Conservation (phyloP, 2,113 vertebrate genomes). For the Pseudorhombus dupliciocellatus region DNA sequence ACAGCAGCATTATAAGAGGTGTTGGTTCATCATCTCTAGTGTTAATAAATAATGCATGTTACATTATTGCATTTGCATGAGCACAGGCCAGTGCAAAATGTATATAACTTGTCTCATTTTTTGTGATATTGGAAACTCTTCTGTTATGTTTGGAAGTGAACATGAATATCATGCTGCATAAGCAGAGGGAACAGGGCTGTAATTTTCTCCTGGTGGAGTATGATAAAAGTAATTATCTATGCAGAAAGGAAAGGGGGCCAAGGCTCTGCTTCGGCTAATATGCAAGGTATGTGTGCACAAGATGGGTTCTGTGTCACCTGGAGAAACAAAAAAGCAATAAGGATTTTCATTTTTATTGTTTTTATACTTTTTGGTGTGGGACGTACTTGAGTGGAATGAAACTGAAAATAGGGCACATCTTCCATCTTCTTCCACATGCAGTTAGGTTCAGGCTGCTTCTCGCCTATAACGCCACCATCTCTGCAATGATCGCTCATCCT, state of each 20-base stretch:
- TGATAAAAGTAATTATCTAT: slow-evolving; percentile 28
- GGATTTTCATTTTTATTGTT: slow-evolving; percentile 22
- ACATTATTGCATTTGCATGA: slow-evolving; percentile 7
- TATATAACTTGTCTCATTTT: slow-evolving; percentile 4
- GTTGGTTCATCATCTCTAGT: slow-evolving; percentile 21
- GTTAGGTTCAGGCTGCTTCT: slow-evolving; percentile 59
- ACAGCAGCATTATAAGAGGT: neutral
- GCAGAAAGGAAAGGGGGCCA: neutral
- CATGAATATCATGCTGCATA: slow-evolving; percentile 16
- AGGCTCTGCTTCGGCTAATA: slow-evolving; percentile 11
- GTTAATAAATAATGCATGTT: slow-evolving; percentile 17
- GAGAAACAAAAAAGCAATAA: slow-evolving; percentile 34
- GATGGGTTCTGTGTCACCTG: slow-evolving; percentile 31
- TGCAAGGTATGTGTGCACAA: slow-evolving; percentile 11
- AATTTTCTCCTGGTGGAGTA: slow-evolving; percentile 20
- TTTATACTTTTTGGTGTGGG: slow-evolving; percentile 24
- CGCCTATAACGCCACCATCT: slow-evolving; percentile 54
- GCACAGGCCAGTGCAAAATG: neutral
- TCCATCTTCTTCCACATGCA: slow-evolving; percentile 57
- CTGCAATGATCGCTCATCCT: slow-evolving; percentile 64
- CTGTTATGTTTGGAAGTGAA: slow-evolving; percentile 26
- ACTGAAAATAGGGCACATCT: slow-evolving; percentile 55
- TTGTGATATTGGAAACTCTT: slow-evolving; percentile 8
- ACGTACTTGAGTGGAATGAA: slow-evolving; percentile 48
- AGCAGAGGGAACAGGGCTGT: slow-evolving; percentile 10